Conservation (phyloP, 2,797 vertebrate genomes). For the Scomberomorus guttatus region DNA sequence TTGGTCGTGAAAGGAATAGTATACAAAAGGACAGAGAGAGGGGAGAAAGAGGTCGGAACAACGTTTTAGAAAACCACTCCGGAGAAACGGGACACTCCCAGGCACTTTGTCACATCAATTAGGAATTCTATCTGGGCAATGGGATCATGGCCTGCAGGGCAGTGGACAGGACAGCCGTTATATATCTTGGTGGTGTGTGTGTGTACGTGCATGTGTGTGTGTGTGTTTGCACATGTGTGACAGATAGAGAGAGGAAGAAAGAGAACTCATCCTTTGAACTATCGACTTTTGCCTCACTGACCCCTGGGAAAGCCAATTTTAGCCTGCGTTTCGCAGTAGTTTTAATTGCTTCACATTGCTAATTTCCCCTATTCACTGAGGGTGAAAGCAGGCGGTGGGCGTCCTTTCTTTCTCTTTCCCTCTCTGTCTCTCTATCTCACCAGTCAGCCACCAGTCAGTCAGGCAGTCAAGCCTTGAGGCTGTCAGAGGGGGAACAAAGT, state of each 20-base stretch:
- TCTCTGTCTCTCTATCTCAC: conserved; percentile 55
- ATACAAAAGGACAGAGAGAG: conserved; percentile 52
- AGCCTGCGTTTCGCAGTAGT: conserved; percentile 49
- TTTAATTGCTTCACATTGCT: conserved; percentile 74
- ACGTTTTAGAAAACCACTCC: conserved; percentile 78
- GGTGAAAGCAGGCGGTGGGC: conserved; percentile 46
- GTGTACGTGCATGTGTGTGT: conserved; percentile 21
- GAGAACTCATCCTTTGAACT: conserved; percentile 65
- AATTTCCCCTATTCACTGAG: conserved; percentile 66
- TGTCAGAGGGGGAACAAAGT: conserved; percentile 83
- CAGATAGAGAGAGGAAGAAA: conserved; percentile 25
- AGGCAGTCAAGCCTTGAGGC: conserved; percentile 78
- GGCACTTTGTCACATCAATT: conserved; percentile 85
- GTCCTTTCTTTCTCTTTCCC: conserved; percentile 44
- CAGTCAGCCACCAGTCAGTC: conserved; percentile 68
- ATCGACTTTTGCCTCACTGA: conserved; percentile 52
- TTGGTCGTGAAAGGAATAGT: conserved; percentile 70
- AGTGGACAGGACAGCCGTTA: conserved; percentile 67
- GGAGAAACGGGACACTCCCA: conserved; percentile 79
- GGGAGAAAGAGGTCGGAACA: conserved; percentile 58
- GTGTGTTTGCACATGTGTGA: conserved; percentile 41
- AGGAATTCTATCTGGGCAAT: conserved; percentile 82
- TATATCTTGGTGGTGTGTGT: conserved; percentile 61
- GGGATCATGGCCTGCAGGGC: conserved; percentile 73
- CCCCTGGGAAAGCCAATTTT: conserved; percentile 29